Evolutionary conservation across 2,888 invertebrate genomes (phyloP), one percentile per base, ranked within the genome.

Genomic region (Druceiella hillmani): DNA sequence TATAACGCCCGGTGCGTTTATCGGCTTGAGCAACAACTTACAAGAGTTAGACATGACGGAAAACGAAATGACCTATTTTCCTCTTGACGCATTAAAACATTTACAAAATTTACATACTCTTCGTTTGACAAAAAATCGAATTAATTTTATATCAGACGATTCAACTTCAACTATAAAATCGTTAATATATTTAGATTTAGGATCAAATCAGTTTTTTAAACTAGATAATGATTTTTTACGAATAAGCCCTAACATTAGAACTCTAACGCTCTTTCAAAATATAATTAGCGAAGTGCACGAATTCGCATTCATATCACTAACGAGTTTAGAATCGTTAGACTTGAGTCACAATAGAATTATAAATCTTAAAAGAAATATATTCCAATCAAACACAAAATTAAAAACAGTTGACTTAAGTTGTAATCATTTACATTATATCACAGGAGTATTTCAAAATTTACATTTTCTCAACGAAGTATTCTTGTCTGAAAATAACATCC

Each of bases 331-430:
- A 66, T 84, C 86, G 6, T 71, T 93, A 45, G 90, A 91, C 60
- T 76, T 94, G 55, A 89, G 89, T 55, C 84, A 87, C 60, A 94
- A 93, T 62, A 87, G 87, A 62, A 85, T 90, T 44, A 81, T 86
- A 11, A 77, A 75, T 47, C 68, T 93, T 43, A 82, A 84, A 49
- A 71, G 81, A 43, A 75, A 75, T 42, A 83, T 84, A 16, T 91
- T 92, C 62, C 78, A 80, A 49, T 76, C 73, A 51, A 89, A 90
- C 59, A 78, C 77, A 50, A 81, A 82, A 43, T 66, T 93, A 48
- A 76, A 83, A 44, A 87, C 87, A 0, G 81, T 92, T 52, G 92
- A 93, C 61, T 65, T 92, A 49, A 88, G 87, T 55, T 84, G 89
- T 59, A 93, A 93, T 63, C 92, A 92, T 58, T 77, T 93, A 33